Conservation (phyloP, 1,140 invertebrate species). For the Ylistrum balloti region DNA sequence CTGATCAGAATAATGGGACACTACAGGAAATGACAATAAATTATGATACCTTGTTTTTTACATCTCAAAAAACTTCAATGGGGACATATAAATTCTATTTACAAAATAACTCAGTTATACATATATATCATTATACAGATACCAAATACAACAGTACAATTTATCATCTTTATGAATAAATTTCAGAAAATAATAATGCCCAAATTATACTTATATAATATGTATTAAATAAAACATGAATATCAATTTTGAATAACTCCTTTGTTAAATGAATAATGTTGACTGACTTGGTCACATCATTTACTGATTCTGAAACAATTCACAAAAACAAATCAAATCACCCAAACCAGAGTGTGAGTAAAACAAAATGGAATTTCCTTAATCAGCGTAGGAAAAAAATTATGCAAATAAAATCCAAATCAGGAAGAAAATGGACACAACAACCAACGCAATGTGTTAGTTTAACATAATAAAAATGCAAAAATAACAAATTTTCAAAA, state of each 20-base stretch:
- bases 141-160: no score
- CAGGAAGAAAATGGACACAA: not conserved
- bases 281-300: not conserved
- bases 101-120: no score
- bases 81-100: no score
- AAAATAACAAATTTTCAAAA: not conserved
- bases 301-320: not conserved
- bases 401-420: not conserved
- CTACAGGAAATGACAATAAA: no score
- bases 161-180: no score
- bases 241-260: not conserved
- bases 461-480: constrained; percentile 11
- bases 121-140: no score
- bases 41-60: no score
- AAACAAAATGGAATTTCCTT: constrained; percentile 21
- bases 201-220: no score
- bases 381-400: not conserved
- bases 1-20: no score
- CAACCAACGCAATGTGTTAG: not conserved
- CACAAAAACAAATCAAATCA: not conserved
- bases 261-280: not conserved
- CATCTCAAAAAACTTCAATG: no score
- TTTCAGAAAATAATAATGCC: no score
- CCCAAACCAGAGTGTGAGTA: not conserved
- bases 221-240: not conserved